Evolutionary conservation across 2,888 invertebrate genomes (phyloP).

Genomic region (Gastracanthus pulcherrimus): DNA sequence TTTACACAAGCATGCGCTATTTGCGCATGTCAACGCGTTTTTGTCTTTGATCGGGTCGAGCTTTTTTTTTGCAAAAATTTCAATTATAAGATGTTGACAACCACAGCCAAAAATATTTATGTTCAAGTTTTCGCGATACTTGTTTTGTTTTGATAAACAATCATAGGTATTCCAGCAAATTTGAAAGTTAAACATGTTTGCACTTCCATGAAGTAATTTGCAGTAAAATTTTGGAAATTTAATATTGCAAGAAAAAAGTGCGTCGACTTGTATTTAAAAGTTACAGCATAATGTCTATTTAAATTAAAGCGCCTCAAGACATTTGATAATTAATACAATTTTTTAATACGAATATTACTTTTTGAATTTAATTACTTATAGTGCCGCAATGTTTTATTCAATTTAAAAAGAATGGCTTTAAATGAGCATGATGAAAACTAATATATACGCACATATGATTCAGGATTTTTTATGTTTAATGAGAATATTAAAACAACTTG

Average conservation of each 20-base stretch:
- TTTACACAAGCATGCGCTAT: conserved; percentile 40
- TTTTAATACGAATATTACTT: conserved; percentile 18
- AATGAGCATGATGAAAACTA: conserved; percentile 62
- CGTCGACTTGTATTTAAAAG: conserved; percentile 38
- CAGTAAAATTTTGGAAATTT: conserved; percentile 22
- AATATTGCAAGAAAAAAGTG: conserved; percentile 7
- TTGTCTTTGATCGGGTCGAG: conserved; percentile 39
- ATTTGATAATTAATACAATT: conserved; percentile 27
- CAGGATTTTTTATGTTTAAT: no score
- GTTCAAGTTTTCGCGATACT: conserved; percentile 26
- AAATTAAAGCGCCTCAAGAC: conserved; percentile 24
- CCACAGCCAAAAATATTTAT: conserved; percentile 13
- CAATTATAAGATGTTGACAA: conserved; percentile 31
- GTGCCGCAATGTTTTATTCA: conserved; percentile 30
- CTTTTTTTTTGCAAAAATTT: conserved; percentile 37
- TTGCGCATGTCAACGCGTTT: conserved; percentile 39
- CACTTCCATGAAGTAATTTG: conserved; percentile 22
- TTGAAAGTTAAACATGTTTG: conserved; percentile 8
- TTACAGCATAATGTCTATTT: conserved; percentile 33
- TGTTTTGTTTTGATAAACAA: conserved; percentile 28
- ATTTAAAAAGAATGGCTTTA: conserved; percentile 59
- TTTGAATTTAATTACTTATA: conserved; percentile 28
- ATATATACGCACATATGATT: no score
- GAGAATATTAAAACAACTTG: conserved; percentile 58
- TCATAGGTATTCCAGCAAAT: conserved; percentile 33